Evolutionary conservation across 2,888 invertebrate genomes (phyloP).

Genomic region (Chymomyza fuscimana): DNA sequence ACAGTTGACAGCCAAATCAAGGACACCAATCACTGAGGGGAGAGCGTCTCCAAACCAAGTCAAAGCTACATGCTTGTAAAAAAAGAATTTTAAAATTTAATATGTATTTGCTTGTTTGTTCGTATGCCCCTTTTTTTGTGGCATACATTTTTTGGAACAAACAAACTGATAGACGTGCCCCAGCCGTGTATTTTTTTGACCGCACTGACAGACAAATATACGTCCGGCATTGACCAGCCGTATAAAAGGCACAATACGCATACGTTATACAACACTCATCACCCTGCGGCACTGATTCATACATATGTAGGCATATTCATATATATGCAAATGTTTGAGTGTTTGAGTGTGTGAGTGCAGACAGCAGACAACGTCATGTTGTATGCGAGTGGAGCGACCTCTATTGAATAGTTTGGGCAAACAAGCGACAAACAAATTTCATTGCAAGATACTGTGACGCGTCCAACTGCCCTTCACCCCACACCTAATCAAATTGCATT

Average conservation of each 20-base stretch:
- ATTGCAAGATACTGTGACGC: conserved; percentile 37
- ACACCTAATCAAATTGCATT: conserved; percentile 65
- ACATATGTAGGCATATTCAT: conserved; percentile 12
- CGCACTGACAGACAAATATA: conserved; percentile 1
- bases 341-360: not conserved
- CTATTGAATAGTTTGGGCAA: conserved; percentile 65
- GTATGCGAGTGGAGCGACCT: not conserved
- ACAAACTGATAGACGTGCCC: conserved; percentile 43
- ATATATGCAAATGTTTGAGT: conserved; percentile 3
- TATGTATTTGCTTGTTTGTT: conserved; percentile 6
- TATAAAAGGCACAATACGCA: not conserved
- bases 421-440: conserved; percentile 68
- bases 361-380: conserved; percentile 4
- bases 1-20: conserved; percentile 72
- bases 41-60: not conserved
- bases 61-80: not conserved
- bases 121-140: conserved; percentile 18
- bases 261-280: not conserved
- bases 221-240: conserved; percentile 25
- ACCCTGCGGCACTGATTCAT: conserved; percentile 3
- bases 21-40: conserved; percentile 42
- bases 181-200: not conserved
- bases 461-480: not conserved
- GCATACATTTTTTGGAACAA: conserved; percentile 34
- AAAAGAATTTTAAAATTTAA: not conserved